Evolutionary conservation across 2,113 vertebrate species (phyloP), one percentile per base, ranked within the genome.

Genomic region (Herpailurus yagouaroundi): DNA sequence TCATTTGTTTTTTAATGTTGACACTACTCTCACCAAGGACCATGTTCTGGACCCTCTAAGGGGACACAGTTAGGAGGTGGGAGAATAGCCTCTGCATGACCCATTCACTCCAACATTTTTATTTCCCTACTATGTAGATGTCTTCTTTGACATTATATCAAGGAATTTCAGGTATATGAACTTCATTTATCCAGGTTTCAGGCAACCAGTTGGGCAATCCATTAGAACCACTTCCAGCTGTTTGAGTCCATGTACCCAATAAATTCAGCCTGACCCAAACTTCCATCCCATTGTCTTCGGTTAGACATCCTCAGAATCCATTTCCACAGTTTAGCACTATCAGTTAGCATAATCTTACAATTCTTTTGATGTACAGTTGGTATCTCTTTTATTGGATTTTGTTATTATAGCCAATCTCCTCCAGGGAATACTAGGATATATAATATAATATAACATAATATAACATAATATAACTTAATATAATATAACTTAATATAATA

Each of bases 291-390:
- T 80, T 71, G 33, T 55, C 64, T 81, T 84, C 73, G 25, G 71
- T 74, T 16, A 52, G 73, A 86, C 82, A 41, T 41, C 50, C 60
- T 86, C 29, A 91, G 45, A 66, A 91, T 86, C 45, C 13, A 80
- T 57, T 94, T 73, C 73, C 29, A 80, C 81, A 85, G 18, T 64
- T 91, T 86, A 71, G 31, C 41, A 73, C 36, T 80, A 94, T 55
- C 52, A 66, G 45, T 94, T 64, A 86, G 41, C 41, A 21, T 77
- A 85, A 91, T 80, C 48, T 74, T 96, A 80, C 15, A 96, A 52
- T 85, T 91, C 50, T 86, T 79, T 71, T 64, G 45, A 63, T 80
- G 21, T 31, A 38, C n/a, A 50, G 31, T 64, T 38, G 21, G 33
- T 71, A 69, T 52, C n/a, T 80, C 52, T 80, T 23, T 89, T 93